Conservation (phyloP, 37 sponge, comb jelly and placozoan genomes). For the Aplysina aerophoba region DNA sequence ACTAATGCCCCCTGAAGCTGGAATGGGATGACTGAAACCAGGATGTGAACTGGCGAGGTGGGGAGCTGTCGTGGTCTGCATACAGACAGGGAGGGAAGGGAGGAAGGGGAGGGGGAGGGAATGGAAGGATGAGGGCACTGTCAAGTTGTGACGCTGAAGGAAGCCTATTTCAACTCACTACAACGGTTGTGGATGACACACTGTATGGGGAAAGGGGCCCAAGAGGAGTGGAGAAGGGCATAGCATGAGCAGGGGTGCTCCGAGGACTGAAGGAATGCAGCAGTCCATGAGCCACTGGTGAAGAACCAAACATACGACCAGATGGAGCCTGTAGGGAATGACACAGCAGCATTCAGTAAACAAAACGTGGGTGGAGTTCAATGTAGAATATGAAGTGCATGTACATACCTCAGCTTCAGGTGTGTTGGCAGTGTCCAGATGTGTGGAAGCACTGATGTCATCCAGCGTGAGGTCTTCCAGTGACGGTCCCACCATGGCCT, state of each 20-base stretch:
- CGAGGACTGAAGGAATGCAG: constrained; percentile 67
- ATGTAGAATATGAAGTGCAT: not conserved
- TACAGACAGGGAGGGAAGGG: constrained; percentile 20
- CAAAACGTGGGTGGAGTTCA: not conserved
- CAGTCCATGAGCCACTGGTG: constrained; percentile 82
- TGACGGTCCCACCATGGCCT: constrained; percentile 72
- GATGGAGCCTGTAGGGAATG: constrained; percentile 16
- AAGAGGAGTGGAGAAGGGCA: constrained; percentile 73
- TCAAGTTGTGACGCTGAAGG: constrained; percentile 25
- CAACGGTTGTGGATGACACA: constrained; percentile 15
- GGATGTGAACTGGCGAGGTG: not conserved
- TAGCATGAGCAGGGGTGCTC: constrained; percentile 25
- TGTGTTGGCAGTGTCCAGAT: constrained; percentile 13
- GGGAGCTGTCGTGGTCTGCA: not conserved
- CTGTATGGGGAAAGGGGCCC: constrained; percentile 63
- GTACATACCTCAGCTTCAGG: constrained; percentile 20
- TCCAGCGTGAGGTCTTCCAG: constrained; percentile 80
- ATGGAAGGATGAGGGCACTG: constrained; percentile 34
- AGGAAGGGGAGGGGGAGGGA: constrained; percentile 27
- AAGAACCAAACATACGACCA: constrained; percentile 53
- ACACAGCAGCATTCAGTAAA: not conserved
- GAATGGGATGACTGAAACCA: not conserved
- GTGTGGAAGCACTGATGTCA: constrained; percentile 49
- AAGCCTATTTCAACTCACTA: constrained; percentile 6
- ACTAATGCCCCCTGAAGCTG: not conserved